Conservation (phyloP, 1,140 invertebrate species). For the Bombus difficillimus region DNA sequence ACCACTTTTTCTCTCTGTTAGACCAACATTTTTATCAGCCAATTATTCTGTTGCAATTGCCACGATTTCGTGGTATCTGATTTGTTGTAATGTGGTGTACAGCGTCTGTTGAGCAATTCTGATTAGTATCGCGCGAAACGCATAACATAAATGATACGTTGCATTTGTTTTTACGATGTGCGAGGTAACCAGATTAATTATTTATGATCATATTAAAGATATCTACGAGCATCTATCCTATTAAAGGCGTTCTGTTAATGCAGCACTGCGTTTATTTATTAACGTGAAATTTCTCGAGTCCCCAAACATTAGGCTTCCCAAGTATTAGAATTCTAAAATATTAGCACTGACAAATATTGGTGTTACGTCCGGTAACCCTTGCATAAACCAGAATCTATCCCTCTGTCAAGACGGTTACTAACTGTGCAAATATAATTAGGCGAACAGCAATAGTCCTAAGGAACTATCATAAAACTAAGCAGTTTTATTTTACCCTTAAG, state of each 20-base stretch:
- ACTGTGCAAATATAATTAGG: too few relatives aligned
- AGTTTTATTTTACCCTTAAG: too few relatives aligned
- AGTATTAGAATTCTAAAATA: too few relatives aligned
- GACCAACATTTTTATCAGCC: not conserved
- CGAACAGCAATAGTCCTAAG: too few relatives aligned
- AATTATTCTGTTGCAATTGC: constrained; percentile 6
- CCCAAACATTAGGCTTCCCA: too few relatives aligned
- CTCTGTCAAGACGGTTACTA: too few relatives aligned
- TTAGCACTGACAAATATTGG: too few relatives aligned
- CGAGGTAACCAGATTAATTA: not conserved
- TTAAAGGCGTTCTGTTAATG: too few relatives aligned
- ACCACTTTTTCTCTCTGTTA: not conserved
- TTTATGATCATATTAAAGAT: not conserved
- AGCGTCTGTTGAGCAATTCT: not conserved
- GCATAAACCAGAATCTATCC: too few relatives aligned
- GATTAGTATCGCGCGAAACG: not conserved
- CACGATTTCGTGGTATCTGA: not conserved
- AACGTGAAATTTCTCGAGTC: not conserved
- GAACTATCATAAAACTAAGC: too few relatives aligned
- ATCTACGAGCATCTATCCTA: too few relatives aligned
- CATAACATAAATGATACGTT: not conserved
- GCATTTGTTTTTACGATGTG: not conserved
- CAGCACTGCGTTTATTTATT: not conserved
- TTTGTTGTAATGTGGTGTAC: not conserved
- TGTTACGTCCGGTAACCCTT: too few relatives aligned